phyloP scores from a whole-genome alignment of 2,888 invertebrate genomes.

The Encarsia formosa region DNA sequence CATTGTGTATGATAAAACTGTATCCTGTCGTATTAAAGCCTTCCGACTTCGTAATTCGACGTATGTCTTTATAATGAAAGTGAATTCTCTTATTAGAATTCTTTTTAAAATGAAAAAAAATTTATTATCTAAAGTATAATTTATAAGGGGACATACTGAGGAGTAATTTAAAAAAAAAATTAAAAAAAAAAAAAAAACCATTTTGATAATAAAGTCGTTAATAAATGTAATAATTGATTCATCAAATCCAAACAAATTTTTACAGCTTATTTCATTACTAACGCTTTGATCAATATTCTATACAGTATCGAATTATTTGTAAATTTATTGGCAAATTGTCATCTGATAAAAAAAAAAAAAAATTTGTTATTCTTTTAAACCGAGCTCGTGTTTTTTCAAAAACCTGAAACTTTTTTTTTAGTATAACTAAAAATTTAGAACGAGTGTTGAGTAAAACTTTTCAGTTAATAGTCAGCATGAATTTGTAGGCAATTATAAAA shows the following conservation, averaged over 20 bases:
- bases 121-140: conserved; percentile 33
- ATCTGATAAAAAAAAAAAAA: conserved; percentile 4
- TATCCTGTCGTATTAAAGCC: conserved; percentile 32
- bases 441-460: no score
- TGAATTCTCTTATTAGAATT: conserved; percentile 30
- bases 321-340: conserved; percentile 14
- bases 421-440: no score
- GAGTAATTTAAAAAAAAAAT: conserved; percentile 41
- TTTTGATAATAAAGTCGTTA: conserved; percentile 47
- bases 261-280: conserved; percentile 34
- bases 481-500: no score
- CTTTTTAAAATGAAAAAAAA: conserved; percentile 25
- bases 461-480: no score
- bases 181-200: no score
- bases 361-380: no score
- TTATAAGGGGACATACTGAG: conserved; percentile 35
- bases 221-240: conserved; percentile 44
- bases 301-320: conserved; percentile 12
- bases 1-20: conserved; percentile 28
- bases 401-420: no score
- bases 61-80: conserved; percentile 25
- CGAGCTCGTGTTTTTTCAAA: no score
- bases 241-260: conserved; percentile 37
- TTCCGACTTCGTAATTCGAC: conserved; percentile 21
- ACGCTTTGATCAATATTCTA: conserved; percentile 10